Evolutionary conservation across 2,888 invertebrate species (phyloP).

Genomic region (Orthosia gothica): DNA sequence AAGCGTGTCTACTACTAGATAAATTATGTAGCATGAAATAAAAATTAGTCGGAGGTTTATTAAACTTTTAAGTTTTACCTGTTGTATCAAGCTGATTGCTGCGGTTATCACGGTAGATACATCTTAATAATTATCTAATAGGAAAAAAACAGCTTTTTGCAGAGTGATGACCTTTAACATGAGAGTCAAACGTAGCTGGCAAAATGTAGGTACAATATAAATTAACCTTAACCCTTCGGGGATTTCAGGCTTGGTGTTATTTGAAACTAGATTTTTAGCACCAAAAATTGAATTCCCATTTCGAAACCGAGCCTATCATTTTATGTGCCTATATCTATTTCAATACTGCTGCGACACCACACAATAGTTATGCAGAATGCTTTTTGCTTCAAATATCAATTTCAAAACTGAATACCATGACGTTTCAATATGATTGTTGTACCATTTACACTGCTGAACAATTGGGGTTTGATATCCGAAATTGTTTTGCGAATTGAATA

Average conservation of each 20-base stretch:
- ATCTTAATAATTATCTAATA: no score
- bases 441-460: not conserved
- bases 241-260: not conserved
- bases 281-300: not conserved
- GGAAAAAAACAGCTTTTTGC: no score
- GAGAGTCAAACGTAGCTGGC: not conserved
- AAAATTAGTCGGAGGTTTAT: no score
- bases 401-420: constrained; percentile 11
- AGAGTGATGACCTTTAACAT: no score
- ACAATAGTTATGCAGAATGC: constrained; percentile 1
- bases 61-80: no score
- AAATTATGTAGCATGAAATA: no score
- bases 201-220: not conserved
- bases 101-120: no score
- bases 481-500: constrained; percentile 18
- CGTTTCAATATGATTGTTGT: constrained; percentile 14
- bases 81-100: no score
- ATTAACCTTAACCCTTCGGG: not conserved
- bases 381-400: constrained; percentile 25
- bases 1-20: no score
- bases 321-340: not conserved
- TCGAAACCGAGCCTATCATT: not conserved
- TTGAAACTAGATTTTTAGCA: not conserved
- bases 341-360: not conserved
- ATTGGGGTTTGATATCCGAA: constrained; percentile 23